Percentiles rank a stretch among this genome's conserved stretches.
These are phyloP conservation scores for Drosophila nr. fundita DNA, from an alignment of 2,888 invertebrate genomes.

Conservation along the genomic window DNA sequence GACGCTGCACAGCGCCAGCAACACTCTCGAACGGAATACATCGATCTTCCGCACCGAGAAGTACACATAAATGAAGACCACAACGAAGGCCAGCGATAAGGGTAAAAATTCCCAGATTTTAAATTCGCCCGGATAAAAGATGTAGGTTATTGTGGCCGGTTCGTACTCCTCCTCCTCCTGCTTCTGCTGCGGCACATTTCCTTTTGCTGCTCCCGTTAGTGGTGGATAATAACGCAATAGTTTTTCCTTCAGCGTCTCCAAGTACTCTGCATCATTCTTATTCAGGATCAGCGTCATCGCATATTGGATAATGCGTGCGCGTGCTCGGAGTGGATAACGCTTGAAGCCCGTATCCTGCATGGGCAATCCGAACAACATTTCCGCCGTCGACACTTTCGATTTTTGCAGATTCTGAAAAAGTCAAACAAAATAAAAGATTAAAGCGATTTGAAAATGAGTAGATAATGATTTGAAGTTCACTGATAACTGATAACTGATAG, in stretches of 20 bases:
- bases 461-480: neutral
- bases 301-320: slow-evolving; percentile 94
- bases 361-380: slow-evolving; percentile 96
- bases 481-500: slow-evolving; percentile 23
- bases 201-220: slow-evolving; percentile 81
- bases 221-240: slow-evolving; percentile 90
- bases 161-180: slow-evolving; percentile 63
- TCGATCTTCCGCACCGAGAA: slow-evolving; percentile 98
- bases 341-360: slow-evolving; percentile 96
- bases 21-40: slow-evolving; percentile 83
- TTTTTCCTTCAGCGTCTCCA: slow-evolving; percentile 90
- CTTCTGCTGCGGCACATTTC: neutral
- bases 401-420: slow-evolving; percentile 90
- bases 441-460: neutral
- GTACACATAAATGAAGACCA: slow-evolving; percentile 96
- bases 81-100: slow-evolving; percentile 92
- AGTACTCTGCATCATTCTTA: slow-evolving; percentile 91
- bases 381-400: slow-evolving; percentile 92
- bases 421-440: slow-evolving; percentile 22
- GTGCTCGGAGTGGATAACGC: slow-evolving; percentile 92
- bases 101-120: slow-evolving; percentile 94
- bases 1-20: slow-evolving; percentile 95
- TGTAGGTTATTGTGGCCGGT: slow-evolving; percentile 85
- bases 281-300: slow-evolving; percentile 95
- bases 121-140: slow-evolving; percentile 96